Conservation (phyloP, 2,113 vertebrate species). For the Poeciliopsis retropinna region DNA sequence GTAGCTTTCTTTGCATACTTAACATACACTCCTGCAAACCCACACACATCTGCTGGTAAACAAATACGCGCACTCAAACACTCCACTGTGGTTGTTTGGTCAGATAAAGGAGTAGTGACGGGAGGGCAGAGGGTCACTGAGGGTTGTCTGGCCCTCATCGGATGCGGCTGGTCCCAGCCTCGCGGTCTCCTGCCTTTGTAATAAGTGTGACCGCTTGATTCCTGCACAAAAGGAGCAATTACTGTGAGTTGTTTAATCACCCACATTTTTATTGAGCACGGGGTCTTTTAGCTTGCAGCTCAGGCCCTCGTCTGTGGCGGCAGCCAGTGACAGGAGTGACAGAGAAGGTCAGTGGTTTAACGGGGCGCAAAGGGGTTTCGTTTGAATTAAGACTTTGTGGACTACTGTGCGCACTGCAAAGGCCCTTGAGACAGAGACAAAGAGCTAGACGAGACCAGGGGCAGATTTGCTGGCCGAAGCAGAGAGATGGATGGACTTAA, state of each 20-base stretch:
- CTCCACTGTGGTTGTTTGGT: slow-evolving; percentile 68
- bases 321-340: slow-evolving; percentile 68
- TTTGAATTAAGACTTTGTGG: slow-evolving; percentile 69
- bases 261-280: slow-evolving; percentile 73
- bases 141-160: slow-evolving; percentile 60
- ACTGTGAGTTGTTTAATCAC: slow-evolving; percentile 80
- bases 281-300: slow-evolving; percentile 73
- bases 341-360: slow-evolving; percentile 79
- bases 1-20: slow-evolving; percentile 48
- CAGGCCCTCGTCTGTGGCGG: slow-evolving; percentile 59
- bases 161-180: slow-evolving; percentile 44
- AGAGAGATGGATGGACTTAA: slow-evolving; percentile 67
- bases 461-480: slow-evolving; percentile 54
- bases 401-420: slow-evolving; percentile 56
- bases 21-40: slow-evolving; percentile 36
- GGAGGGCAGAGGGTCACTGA: slow-evolving; percentile 69
- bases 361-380: slow-evolving; percentile 69
- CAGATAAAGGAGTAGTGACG: slow-evolving; percentile 70
- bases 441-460: slow-evolving; percentile 57
- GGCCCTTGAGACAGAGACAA: slow-evolving; percentile 67
- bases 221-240: slow-evolving; percentile 79
- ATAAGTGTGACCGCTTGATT: slow-evolving; percentile 74
- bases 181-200: slow-evolving; percentile 41
- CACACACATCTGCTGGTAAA: slow-evolving; percentile 21
- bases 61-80: slow-evolving; percentile 34